These are phyloP conservation scores for Scortum barcoo DNA, from an alignment of 2,113 vertebrate genomes.

Conservation along the genomic window DNA sequence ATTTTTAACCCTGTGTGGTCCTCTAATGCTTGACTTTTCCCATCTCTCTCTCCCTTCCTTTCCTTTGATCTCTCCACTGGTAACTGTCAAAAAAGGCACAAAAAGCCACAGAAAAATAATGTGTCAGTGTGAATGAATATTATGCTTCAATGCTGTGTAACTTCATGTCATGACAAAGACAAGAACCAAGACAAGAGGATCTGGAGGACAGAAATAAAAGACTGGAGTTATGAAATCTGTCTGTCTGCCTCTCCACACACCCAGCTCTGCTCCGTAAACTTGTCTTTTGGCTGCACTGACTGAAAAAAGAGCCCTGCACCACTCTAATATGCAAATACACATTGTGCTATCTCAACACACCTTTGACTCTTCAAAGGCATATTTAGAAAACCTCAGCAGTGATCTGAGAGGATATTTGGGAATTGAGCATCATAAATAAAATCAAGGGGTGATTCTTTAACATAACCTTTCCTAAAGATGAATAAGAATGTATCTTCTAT, in stretches of 20 bases:
- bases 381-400: not conserved
- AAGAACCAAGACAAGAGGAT: not conserved
- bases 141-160: not conserved
- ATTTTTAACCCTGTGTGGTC: no score
- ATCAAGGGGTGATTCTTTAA: not conserved
- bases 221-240: not conserved
- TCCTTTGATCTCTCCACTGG: not conserved
- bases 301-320: not conserved
- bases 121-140: not conserved
- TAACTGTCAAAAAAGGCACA: not conserved
- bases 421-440: not conserved
- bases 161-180: not conserved
- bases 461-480: conserved; percentile 16
- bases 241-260: not conserved
- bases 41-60: not conserved
- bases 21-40: not conserved
- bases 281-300: not conserved
- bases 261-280: no score
- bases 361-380: not conserved
- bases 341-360: conserved; percentile 1
- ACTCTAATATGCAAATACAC: no score
- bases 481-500: not conserved
- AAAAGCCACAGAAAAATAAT: not conserved
- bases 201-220: not conserved
- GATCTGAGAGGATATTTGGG: not conserved